These are phyloP conservation scores for Peromyscus californicus DNA, from an alignment of 2,113 vertebrate species.

Conservation along the genomic window DNA sequence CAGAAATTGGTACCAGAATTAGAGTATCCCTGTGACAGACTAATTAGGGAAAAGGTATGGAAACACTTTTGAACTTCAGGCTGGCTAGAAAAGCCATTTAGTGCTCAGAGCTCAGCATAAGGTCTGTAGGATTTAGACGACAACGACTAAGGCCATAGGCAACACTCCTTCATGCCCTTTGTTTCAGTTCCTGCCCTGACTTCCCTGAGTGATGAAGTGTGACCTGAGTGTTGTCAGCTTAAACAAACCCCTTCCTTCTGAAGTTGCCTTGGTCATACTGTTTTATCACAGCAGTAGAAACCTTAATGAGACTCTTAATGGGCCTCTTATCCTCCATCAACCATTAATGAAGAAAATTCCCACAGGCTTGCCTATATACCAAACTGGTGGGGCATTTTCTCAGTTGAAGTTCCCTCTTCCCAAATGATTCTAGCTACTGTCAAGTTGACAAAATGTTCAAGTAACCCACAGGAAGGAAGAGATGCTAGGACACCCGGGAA, in stretches of 20 bases:
- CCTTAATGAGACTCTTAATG: background rate
- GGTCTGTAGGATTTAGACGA: background rate
- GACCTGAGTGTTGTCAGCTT: background rate
- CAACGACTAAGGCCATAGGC: background rate
- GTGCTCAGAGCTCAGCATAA: background rate
- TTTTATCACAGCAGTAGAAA: background rate
- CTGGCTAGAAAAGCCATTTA: background rate
- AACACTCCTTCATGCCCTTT: background rate
- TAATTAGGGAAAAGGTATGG: background rate
- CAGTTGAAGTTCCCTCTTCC: background rate
- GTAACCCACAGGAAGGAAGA: background rate
- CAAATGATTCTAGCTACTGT: background rate
- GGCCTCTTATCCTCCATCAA: background rate
- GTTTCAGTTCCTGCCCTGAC: background rate
- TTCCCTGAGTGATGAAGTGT: background rate
- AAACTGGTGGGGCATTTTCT: background rate
- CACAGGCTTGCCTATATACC: background rate
- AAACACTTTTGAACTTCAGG: background rate
- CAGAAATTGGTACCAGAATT: background rate
- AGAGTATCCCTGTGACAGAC: background rate
- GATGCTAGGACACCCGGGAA: no score
- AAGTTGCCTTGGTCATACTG: background rate
- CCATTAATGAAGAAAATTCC: background rate
- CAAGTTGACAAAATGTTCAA: background rate
- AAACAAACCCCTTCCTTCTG: background rate